Evolutionary conservation across 2,888 invertebrate genomes (phyloP), one percentile per base, ranked within the genome.

Genomic region (Dysmachus trigonus): DNA sequence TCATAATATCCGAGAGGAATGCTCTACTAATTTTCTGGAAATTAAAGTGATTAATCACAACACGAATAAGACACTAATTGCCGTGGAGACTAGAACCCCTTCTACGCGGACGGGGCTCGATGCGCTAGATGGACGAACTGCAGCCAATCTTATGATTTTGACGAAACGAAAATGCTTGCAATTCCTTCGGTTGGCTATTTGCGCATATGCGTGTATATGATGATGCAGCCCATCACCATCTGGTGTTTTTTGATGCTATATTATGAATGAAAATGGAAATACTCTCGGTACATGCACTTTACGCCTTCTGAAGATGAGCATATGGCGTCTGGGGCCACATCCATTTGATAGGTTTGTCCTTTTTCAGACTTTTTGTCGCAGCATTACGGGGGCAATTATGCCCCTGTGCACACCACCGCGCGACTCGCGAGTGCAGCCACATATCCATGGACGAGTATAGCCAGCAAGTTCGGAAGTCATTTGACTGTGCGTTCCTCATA

Each of bases 221-320:
- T 47, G 47, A 47, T 47, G 10, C 62, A 62, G 53, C 22, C 62
- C 27, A 22, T 8, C 62, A 62, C 62, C 77, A 77, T 77, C 77
- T 77, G 77, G 47, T 41, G 35, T 73, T 77, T 76, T 77, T 77
- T 77, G 47, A 77, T 30, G 77, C 47, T 77, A 47, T 77, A 47
- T 77, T 77, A 77, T 77, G 77, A 77, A 77, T 77, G 77, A 51
- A 77, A 77, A 77, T 47, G 77, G 47, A 77, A 77, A 77, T 47
- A 77, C 47, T 77, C 77, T 47, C 47, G 62, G 62, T 47, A 47
- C 47, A 22, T 77, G 47, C 77, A 77, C 47, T 38, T 76, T 76
- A 77, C 47, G 47, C 35, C 62, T 62, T 35, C 62, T 31, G 41
- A 47, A 47, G 13, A 41, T 41, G 77, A 77, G 77, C 77, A 77